A percentile compares a stretch with the other conserved stretches of the same genome.
Conservation (phyloP, 2,797 vertebrate genomes). For the Florisuga fusca region DNA sequence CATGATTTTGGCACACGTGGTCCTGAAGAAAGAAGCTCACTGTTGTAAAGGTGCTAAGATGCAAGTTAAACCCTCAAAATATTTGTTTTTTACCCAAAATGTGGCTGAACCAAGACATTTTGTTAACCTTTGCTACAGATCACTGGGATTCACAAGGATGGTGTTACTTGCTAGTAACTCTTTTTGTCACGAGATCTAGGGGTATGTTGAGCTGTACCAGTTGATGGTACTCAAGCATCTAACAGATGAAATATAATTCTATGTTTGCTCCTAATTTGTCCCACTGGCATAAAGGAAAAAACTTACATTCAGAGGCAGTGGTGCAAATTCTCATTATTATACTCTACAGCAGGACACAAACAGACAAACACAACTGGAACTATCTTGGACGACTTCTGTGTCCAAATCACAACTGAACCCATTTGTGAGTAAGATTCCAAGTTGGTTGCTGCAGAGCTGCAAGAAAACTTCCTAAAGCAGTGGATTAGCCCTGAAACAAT, state of each 20-base stretch:
- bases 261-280: background rate
- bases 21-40: background rate
- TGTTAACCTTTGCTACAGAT: background rate
- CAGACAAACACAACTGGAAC: too few relatives aligned
- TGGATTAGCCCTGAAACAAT: background rate
- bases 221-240: background rate
- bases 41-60: background rate
- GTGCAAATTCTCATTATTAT: background rate
- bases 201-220: background rate
- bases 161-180: background rate
- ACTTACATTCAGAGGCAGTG: background rate
- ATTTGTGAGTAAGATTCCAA: constrained; percentile 42
- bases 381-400: too few relatives aligned
- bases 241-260: background rate
- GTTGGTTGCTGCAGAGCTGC: background rate
- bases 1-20: background rate
- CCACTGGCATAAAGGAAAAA: background rate
- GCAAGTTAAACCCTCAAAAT: background rate
- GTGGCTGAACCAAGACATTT: background rate
- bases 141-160: background rate
- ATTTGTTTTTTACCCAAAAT: background rate
- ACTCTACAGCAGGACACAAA: background rate
- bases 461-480: background rate
- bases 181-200: constrained; percentile 1
- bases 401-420: background rate